phyloP scores from a whole-genome alignment of 1,140 invertebrate genomes.

The Drosophila busckii region DNA sequence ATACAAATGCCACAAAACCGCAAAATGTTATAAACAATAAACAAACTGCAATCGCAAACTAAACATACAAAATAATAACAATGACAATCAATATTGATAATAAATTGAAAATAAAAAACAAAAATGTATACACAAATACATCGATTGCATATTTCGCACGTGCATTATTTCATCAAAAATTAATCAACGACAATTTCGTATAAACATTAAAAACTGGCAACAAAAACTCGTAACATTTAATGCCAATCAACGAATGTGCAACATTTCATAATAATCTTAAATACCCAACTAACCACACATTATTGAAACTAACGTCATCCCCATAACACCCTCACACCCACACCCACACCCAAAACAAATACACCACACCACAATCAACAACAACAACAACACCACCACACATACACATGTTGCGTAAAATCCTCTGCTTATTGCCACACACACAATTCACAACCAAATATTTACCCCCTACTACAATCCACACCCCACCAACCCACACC shows the following conservation, averaged over 20 bases:
- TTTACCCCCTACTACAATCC: background rate
- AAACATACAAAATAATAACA: constrained; percentile 32
- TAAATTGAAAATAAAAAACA: constrained; percentile 23
- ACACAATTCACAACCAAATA: constrained; percentile 10
- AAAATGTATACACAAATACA: constrained; percentile 77
- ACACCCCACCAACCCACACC: background rate
- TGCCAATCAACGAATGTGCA: constrained; percentile 4
- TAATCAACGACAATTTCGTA: constrained; percentile 31
- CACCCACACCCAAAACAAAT: no score
- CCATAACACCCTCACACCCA: no score
- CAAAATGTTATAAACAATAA: constrained; percentile 40
- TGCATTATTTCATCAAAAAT: constrained; percentile 44
- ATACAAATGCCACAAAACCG: constrained; percentile 32
- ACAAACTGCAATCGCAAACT: constrained; percentile 40
- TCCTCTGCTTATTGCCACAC: constrained; percentile 29
- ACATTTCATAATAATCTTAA: constrained; percentile 7
- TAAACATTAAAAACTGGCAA: constrained; percentile 29
- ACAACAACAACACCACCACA: no score
- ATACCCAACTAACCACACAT: constrained; percentile 12
- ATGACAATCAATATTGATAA: no score
- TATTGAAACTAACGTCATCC: no score
- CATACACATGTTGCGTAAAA: constrained; percentile 28
- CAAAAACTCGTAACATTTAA: constrained; percentile 25
- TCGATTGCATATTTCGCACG: constrained; percentile 64
- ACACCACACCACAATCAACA: no score